Base-by-base conservation (phyloP, 2,797 vertebrate species). In the Anguilla pacifica region DNA sequence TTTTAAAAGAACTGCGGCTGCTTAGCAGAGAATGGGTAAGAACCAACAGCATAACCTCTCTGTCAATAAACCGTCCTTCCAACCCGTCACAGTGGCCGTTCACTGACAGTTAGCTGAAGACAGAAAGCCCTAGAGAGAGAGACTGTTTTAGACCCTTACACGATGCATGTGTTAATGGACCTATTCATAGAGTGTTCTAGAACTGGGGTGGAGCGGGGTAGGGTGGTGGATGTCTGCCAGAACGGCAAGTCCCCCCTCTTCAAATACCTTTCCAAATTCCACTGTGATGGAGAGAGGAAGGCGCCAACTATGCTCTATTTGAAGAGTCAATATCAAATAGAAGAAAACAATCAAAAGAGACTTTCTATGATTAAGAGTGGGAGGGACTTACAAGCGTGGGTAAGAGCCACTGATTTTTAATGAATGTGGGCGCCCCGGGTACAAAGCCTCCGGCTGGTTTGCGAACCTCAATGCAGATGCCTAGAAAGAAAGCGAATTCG, bases 351-450 rank as follows among this genome's bases (percentile, higher is more conserved):
- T 22, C 15, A 17, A n/a, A 25, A 31, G 10, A 72, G 70, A 35
- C 2, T 2, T 31, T 43, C 74, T 39, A 13, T 15, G 35, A 19
- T 39, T 17, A 39, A 11, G 17, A 17, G 19, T 17, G 74, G 31
- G 74, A 43, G 31, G 74, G 35, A 79, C 11, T 39, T 77, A 4
- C 72, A 49, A 19, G n/a, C 35, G 31, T 15, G 31, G 84, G 84
- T 67, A 67, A 85, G 84, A 22, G 84, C 17, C 84, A 85, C 46
- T 43, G 84, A 67, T 67, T 85, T 67, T 85, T 85, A 64, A 85
- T 85, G 57, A 61, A 85, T 25, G 39, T 55, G 28, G 31, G 51
- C 28, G 28, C 39, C 51, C 31, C 53, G 6, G 6, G 79, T 82
- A 57, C 28, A 59, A 59, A n/a, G 25, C 31, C 83, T 35, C 15